Percentiles rank a stretch among this genome's conserved stretches.
These are phyloP conservation scores for Phoebastria nigripes DNA, from an alignment of 2,797 vertebrate genomes.

Conservation along the genomic window DNA sequence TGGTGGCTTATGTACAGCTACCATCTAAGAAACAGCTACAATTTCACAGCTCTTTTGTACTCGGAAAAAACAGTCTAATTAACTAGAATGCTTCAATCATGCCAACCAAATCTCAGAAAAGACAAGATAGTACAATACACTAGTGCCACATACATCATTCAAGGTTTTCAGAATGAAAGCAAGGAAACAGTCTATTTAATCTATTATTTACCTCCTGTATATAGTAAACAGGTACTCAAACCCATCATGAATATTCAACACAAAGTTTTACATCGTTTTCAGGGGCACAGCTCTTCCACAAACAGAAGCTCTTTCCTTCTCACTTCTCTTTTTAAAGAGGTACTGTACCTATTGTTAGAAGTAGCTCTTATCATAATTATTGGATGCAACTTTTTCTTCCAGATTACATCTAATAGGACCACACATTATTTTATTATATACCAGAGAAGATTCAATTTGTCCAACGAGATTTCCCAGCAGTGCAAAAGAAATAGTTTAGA, in stretches of 20 bases:
- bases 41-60: neutral
- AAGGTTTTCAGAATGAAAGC: neutral
- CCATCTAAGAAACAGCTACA: neutral
- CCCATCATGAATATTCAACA: neutral
- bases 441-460: neutral
- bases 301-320: neutral
- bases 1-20: neutral
- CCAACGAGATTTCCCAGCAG: neutral
- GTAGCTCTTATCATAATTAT: neutral
- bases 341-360: neutral
- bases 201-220: conserved; percentile 14
- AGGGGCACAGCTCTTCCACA: neutral
- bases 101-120: conserved; percentile 6
- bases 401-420: neutral
- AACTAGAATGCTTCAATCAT: neutral
- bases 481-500: neutral
- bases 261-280: neutral
- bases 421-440: neutral
- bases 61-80: neutral
- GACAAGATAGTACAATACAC: neutral
- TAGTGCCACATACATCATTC: neutral
- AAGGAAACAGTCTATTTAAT: neutral
- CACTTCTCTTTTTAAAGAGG: neutral
- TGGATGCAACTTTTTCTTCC: neutral
- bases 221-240: neutral